Percentiles rank a stretch among this genome's conserved stretches.
Conservation (phyloP, 2,113 vertebrate species). For the Rattus rattus region DNA sequence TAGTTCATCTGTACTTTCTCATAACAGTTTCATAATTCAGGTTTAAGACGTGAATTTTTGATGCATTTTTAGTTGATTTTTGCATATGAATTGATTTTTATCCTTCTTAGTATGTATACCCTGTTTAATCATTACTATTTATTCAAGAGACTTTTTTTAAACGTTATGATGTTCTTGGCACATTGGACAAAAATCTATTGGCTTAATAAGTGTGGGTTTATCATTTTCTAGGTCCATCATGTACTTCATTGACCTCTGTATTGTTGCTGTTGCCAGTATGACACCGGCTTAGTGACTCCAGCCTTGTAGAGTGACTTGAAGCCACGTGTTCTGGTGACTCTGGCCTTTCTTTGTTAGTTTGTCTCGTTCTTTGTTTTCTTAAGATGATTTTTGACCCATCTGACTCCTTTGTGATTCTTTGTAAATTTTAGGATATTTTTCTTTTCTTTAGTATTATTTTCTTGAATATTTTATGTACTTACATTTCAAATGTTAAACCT, state of each 20-base stretch:
- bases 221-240: background rate
- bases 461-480: no score
- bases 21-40: background rate
- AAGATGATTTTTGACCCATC: background rate
- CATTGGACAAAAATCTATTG: background rate
- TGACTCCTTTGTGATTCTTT: background rate
- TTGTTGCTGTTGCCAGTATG: background rate
- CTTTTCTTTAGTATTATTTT: background rate
- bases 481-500: no score
- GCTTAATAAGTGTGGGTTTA: background rate
- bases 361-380: background rate
- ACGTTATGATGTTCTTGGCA: background rate
- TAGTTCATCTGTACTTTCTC: background rate
- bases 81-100: background rate
- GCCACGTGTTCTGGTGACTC: background rate
- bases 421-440: background rate
- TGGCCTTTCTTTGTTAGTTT: background rate
- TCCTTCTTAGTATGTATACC: background rate
- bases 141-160: background rate
- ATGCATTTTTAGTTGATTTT: background rate
- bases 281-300: background rate
- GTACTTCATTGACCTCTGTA: background rate
- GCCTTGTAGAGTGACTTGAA: background rate
- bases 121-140: background rate
- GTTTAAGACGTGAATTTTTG: background rate